phyloP scores from a whole-genome alignment of 2,113 vertebrate genomes.

The Sula dactylatra region DNA sequence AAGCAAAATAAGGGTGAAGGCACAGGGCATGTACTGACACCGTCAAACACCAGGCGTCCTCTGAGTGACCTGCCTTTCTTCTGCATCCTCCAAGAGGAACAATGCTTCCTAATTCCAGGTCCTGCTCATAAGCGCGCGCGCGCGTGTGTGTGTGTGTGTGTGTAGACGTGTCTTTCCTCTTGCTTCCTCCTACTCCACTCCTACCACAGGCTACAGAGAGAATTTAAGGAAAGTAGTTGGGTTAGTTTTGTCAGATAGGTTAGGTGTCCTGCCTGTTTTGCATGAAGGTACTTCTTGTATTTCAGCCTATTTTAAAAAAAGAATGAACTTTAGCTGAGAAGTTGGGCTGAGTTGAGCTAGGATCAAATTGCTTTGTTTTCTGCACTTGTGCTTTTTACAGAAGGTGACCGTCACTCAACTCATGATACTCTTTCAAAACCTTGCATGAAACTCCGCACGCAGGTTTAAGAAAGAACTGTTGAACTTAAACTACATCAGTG shows the following conservation, averaged over 20 bases:
- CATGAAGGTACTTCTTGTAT: neutral
- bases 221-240: neutral
- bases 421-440: neutral
- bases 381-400: neutral
- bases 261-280: neutral
- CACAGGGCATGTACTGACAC: neutral
- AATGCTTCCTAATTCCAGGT: neutral
- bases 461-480: neutral
- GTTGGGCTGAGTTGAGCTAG: neutral
- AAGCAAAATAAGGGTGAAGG: neutral
- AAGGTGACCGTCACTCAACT: neutral
- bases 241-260: neutral
- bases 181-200: neutral
- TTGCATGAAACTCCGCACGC: neutral
- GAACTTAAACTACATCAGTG: neutral
- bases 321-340: neutral
- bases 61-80: neutral
- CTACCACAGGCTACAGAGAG: neutral
- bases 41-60: fast-evolving
- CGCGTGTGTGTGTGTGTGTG: no score
- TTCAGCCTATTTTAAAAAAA: neutral
- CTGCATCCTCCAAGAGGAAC: neutral
- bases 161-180: neutral
- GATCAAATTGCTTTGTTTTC: neutral
- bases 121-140: neutral